phyloP scores from a whole-genome alignment of 2,113 vertebrate species.

The Callaeas wilsoni region DNA sequence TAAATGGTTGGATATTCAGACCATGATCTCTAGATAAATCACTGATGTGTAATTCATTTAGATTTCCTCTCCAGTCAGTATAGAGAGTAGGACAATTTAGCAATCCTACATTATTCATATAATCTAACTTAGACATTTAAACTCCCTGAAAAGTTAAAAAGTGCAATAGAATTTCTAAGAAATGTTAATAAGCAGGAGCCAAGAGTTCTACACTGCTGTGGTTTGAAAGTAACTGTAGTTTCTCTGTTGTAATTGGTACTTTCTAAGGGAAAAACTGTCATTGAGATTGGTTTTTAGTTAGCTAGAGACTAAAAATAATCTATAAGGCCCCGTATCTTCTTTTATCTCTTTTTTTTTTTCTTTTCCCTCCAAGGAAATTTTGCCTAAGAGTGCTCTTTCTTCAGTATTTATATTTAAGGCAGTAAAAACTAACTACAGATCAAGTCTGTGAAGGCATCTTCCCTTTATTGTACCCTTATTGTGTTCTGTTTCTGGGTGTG shows the following conservation, averaged over 20 bases:
- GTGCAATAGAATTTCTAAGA: conserved; percentile 14
- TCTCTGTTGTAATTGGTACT: not conserved
- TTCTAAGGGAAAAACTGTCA: not conserved
- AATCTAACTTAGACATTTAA: conserved; percentile 30
- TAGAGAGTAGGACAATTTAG: conserved; percentile 36
- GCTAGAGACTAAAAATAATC: not conserved
- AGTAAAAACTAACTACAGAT: not conserved
- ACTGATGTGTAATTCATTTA: conserved; percentile 29
- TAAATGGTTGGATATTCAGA: not conserved
- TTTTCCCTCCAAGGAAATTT: not conserved
- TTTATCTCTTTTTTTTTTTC: not conserved
- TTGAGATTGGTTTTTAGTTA: not conserved
- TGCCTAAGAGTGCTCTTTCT: not conserved
- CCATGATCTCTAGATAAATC: not conserved
- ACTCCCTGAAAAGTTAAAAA: conserved; percentile 30
- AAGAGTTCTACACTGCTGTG: not conserved
- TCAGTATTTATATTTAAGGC: not conserved
- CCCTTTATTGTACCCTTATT: not conserved
- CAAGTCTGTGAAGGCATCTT: not conserved
- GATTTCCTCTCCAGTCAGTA: conserved; percentile 23
- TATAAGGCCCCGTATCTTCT: not conserved
- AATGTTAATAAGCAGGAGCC: not conserved
- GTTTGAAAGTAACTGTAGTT: not conserved
- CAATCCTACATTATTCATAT: conserved; percentile 49
- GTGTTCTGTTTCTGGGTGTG: not conserved